Conservation (phyloP, 2,113 vertebrate species). For the Eurypyga helias region DNA sequence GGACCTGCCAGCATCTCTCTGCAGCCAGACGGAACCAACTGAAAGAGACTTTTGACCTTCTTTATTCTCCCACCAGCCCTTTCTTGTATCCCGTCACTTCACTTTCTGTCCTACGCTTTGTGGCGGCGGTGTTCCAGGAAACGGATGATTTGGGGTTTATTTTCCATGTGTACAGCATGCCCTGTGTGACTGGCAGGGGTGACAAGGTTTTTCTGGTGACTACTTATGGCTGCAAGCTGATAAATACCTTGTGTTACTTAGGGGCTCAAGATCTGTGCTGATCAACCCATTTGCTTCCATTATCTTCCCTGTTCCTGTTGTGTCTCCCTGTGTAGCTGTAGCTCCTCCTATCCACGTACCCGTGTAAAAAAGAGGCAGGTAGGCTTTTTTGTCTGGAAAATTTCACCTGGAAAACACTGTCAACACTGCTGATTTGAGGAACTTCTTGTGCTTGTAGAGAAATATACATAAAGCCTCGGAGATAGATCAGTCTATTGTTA, state of each 20-base stretch:
- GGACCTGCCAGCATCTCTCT: background rate
- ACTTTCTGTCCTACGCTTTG: background rate
- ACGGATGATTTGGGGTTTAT: background rate
- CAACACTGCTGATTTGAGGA: background rate
- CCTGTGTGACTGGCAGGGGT: background rate
- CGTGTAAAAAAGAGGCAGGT: background rate
- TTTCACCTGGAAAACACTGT: background rate
- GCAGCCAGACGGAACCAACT: background rate
- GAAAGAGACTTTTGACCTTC: background rate
- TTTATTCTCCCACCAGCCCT: background rate
- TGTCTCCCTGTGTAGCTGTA: background rate
- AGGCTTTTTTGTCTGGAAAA: background rate
- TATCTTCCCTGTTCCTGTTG: background rate
- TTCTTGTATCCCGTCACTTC: background rate
- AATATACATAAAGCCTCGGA: background rate
- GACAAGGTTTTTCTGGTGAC: constrained; percentile 20
- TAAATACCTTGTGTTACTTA: background rate
- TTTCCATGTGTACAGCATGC: background rate
- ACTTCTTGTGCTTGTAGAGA: background rate
- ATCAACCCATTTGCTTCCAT: background rate
- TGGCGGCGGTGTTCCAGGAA: constrained; percentile 3
- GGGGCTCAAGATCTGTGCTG: background rate
- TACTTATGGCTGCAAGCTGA: background rate
- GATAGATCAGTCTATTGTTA: background rate
- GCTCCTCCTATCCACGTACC: background rate